phyloP scores from a whole-genome alignment of 2,113 vertebrate species.

The Apaloderma vittatum region DNA sequence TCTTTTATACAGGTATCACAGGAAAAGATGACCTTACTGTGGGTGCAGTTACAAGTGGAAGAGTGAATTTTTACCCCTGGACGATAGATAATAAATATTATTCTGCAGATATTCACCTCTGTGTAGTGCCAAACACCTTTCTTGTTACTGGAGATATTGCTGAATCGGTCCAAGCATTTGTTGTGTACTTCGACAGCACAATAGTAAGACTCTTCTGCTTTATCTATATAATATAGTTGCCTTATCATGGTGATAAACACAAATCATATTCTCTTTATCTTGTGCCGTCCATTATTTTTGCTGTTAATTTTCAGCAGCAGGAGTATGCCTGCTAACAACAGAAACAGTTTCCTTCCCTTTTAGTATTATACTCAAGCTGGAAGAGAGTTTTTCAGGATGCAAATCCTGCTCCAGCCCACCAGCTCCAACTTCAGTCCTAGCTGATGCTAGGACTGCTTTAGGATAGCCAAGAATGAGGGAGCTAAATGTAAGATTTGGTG shows the following conservation, averaged over 20 bases:
- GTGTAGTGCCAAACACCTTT: conserved; percentile 87
- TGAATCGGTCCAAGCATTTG: conserved; percentile 90
- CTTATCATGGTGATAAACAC: not conserved
- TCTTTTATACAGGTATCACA: conserved; percentile 86
- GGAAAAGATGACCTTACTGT: conserved; percentile 80
- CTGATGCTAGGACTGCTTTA: not conserved
- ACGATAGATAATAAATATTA: conserved; percentile 99
- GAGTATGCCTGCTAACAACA: not conserved
- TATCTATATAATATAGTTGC: not conserved
- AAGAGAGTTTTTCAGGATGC: not conserved
- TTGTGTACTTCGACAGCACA: conserved; percentile 94
- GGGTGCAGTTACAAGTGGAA: conserved; percentile 72
- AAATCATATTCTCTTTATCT: not conserved
- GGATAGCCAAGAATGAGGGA: not conserved
- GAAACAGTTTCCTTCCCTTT: not conserved
- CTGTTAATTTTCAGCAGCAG: not conserved
- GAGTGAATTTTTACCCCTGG: conserved; percentile 93
- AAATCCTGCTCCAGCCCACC: not conserved
- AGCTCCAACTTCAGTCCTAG: not conserved
- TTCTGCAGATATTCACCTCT: conserved; percentile 90
- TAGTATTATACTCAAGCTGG: not conserved
- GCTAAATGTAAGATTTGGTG: not conserved
- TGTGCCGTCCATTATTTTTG: not conserved
- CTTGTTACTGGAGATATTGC: conserved; percentile 89
- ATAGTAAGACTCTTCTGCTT: conserved; percentile 78